Base-by-base conservation (phyloP, 2,888 invertebrate species). In the Synergus gifuensis region DNA sequence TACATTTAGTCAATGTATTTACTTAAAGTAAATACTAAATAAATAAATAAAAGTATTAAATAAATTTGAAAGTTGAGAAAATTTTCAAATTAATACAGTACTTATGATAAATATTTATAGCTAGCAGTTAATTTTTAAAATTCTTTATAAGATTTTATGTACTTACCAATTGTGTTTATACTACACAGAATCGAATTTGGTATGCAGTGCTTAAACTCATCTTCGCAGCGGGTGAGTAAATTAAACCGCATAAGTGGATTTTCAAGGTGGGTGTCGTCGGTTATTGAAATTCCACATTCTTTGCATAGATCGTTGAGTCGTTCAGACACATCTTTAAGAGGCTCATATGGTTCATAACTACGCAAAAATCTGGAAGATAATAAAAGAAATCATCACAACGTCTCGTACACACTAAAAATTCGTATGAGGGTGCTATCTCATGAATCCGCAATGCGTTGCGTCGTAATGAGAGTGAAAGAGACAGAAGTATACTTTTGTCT, bases 101-200 rank as follows among this genome's bases (percentile, higher is more conserved):
- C 1, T 22, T 22, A 22, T 22, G 22, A 22, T 22, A 22, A 22
- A 22, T 22, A 22, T 22, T 22, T 22, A 22, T 22, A 22, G 22
- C 22, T 22, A 1, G 22, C 22, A 22, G 22, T 2, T 44, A 44
- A 44, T 44, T 42, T 8, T 54, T 54, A n/a, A 7, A n/a, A n/a
- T 8, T 5, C 49, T 54, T 54, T 12, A 54, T 54, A n/a, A 54
- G 49, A 77, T 63, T 62, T 28, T n/a, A 64, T 63, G n/a, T 44
- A 89, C 93, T 91, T 92, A 95, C 96, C 95, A 77, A 98, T 93
- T 76, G 95, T 96, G 86, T 94, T 94, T 81, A 98, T 95, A 73
- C 94, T 94, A 88, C 95, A 95, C n/a, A 98, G 92, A 76, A 95
- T 91, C 0, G 97, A 97, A 93, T 97, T 98, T 0, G 98, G 97